Percentiles rank a stretch among this genome's conserved stretches.
phyloP scores from a whole-genome alignment of 2,888 invertebrate species.

The Caenorhabditis sp. region DNA sequence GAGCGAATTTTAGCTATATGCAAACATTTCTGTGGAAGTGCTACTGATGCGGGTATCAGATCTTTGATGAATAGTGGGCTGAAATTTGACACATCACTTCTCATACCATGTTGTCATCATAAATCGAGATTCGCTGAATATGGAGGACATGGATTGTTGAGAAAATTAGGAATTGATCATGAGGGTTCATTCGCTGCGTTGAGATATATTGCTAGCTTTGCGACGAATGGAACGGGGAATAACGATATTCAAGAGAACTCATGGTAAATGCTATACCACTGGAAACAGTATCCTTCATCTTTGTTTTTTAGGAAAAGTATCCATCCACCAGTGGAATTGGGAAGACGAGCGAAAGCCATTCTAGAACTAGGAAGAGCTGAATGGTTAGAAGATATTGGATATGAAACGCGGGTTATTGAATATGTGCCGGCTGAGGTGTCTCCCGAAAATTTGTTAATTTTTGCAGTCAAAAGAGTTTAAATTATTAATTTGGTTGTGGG shows the following conservation, averaged over 20 bases:
- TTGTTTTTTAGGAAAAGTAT: constrained; percentile 28
- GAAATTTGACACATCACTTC: constrained; percentile 47
- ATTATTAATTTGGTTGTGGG: too few relatives aligned
- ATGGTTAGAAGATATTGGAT: constrained; percentile 52
- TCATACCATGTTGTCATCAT: constrained; percentile 67
- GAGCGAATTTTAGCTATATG: constrained; percentile 49
- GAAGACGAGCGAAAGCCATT: constrained; percentile 57
- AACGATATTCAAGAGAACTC: neutral
- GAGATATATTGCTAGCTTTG: constrained; percentile 61
- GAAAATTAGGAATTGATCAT: constrained; percentile 40
- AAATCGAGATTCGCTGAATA: constrained; percentile 58
- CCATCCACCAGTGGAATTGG: constrained; percentile 37
- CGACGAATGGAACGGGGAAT: constrained; percentile 50
- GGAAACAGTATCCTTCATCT: too few relatives aligned
- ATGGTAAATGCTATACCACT: too few relatives aligned
- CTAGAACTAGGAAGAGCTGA: constrained; percentile 59
- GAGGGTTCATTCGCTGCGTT: constrained; percentile 57
- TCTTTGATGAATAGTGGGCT: constrained; percentile 35
- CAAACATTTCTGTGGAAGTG: constrained; percentile 67
- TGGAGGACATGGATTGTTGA: constrained; percentile 49
- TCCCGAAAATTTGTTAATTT: neutral
- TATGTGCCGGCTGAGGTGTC: constrained; percentile 34
- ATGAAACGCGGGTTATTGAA: constrained; percentile 47
- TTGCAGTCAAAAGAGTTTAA: neutral
- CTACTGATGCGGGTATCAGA: constrained; percentile 60